Conservation (phyloP, 1,140 invertebrate species). For the Zaprionus vittiger region DNA sequence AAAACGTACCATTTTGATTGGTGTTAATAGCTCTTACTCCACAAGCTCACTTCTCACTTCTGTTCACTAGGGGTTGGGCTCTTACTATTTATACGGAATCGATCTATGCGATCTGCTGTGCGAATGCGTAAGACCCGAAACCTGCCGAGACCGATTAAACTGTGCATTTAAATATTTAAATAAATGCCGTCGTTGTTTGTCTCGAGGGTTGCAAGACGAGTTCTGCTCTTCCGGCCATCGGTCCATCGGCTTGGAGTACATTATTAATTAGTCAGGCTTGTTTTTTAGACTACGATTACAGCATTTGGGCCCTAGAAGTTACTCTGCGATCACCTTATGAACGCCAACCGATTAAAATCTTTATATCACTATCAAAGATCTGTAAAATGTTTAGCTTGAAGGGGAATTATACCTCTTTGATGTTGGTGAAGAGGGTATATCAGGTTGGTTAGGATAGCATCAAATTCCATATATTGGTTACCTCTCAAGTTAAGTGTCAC, state of each 20-base stretch:
- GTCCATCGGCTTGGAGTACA: background rate
- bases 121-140: background rate
- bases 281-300: background rate
- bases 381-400: background rate
- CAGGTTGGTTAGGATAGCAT: too few relatives aligned
- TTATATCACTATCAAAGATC: background rate
- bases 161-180: background rate
- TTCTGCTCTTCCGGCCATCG: constrained; percentile 1
- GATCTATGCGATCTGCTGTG: background rate
- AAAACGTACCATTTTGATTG: constrained; percentile 6
- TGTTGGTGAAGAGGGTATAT: background rate
- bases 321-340: background rate
- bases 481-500: too few relatives aligned
- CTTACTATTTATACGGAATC: constrained; percentile 1
- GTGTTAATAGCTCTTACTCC: constrained; percentile 1
- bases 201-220: constrained; percentile 2
- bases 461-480: too few relatives aligned
- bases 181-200: background rate
- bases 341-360: background rate
- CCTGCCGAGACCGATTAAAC: background rate
- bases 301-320: background rate
- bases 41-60: constrained; percentile 5
- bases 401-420: background rate
- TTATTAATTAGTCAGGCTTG: background rate
- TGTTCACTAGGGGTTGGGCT: background rate